Percentiles rank a stretch among this genome's conserved stretches.
These are phyloP conservation scores for Podilymbus podiceps DNA, from an alignment of 2,113 vertebrate genomes.

Conservation along the genomic window DNA sequence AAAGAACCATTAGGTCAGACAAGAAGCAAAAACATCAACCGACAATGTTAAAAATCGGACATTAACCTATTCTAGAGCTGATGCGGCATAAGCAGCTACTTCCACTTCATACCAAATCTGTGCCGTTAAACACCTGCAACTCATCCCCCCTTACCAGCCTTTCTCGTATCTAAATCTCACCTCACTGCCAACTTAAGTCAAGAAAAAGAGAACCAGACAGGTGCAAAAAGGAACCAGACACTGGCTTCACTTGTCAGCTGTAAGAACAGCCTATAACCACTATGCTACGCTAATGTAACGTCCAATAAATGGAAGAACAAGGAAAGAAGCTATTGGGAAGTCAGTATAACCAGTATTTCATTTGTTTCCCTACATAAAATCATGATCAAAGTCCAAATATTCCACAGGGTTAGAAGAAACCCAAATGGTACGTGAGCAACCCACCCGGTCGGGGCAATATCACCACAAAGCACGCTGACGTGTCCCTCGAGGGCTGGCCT, in stretches of 20 bases:
- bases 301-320: fast-evolving
- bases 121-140: neutral
- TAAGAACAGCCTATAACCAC: neutral
- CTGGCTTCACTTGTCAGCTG: neutral
- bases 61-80: neutral
- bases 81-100: neutral
- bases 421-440: fast-evolving
- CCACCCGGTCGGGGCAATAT: fast-evolving
- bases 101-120: neutral
- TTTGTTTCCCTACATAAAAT: neutral
- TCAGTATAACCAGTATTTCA: neutral
- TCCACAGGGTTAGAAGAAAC: fast-evolving
- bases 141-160: neutral
- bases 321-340: neutral
- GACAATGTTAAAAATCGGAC: neutral
- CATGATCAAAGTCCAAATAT: fast-evolving
- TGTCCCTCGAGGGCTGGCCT: neutral
- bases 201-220: neutral
- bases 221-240: neutral
- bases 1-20: neutral
- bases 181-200: neutral
- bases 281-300: neutral
- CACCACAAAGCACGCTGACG: fast-evolving
- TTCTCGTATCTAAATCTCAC: neutral
- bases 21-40: neutral